These are phyloP conservation scores for Caenorhabditis brenneri DNA, from an alignment of 1,140 invertebrate species.

Conservation along the genomic window DNA sequence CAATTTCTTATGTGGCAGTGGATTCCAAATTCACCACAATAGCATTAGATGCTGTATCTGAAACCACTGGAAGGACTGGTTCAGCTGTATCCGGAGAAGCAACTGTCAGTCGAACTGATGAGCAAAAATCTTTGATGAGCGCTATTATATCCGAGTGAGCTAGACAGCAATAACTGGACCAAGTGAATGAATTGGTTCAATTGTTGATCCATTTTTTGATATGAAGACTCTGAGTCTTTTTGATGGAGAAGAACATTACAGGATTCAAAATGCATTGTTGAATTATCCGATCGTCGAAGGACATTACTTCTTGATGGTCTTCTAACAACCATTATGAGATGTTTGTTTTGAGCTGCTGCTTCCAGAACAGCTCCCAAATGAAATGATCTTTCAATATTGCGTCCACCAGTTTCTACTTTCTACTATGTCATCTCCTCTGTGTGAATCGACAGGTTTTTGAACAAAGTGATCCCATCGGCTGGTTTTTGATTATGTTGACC, in stretches of 20 bases:
- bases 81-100: slow-evolving; percentile 56
- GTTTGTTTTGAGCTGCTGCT: slow-evolving; percentile 72
- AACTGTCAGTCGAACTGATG: slow-evolving; percentile 64
- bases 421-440: slow-evolving; percentile 86
- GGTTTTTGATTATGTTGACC: slow-evolving; percentile 71
- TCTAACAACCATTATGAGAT: slow-evolving; percentile 66
- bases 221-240: slow-evolving; percentile 90
- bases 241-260: slow-evolving; percentile 88
- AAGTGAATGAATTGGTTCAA: slow-evolving; percentile 89
- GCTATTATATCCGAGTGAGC: slow-evolving; percentile 82
- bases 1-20: no score
- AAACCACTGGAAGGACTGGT: slow-evolving; percentile 32
- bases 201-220: slow-evolving; percentile 90
- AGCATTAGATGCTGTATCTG: no score
- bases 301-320: slow-evolving; percentile 36
- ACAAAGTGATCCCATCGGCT: slow-evolving; percentile 80
- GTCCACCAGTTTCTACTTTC: slow-evolving; percentile 84
- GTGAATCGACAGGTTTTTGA: slow-evolving; percentile 84
- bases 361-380: slow-evolving; percentile 91
- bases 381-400: slow-evolving; percentile 82
- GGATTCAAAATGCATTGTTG: not conserved
- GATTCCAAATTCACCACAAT: no score
- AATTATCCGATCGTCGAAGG: slow-evolving; percentile 68
- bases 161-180: slow-evolving; percentile 93
- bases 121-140: slow-evolving; percentile 64